A percentile compares a stretch with the other conserved stretches of the same genome.
phyloP scores from a whole-genome alignment of 2,888 invertebrate species.

The Aphidius colemani region DNA sequence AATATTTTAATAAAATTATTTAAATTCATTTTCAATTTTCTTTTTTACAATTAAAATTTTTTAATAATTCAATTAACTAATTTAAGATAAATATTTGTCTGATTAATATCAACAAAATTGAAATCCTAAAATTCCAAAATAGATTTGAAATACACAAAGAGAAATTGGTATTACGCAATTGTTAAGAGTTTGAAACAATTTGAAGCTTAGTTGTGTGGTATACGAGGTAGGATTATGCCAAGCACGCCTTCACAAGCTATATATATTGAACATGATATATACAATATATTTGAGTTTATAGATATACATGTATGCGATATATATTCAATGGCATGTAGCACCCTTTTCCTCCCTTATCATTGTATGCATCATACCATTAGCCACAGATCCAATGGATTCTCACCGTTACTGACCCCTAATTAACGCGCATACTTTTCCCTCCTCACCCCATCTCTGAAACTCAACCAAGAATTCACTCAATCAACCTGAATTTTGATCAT shows the following conservation, averaged over 20 bases:
- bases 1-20: too few relatives aligned
- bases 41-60: background rate
- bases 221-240: conserved; percentile 24
- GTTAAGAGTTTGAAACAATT: conserved; percentile 2
- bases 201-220: conserved; percentile 6
- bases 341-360: background rate
- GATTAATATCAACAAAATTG: too few relatives aligned
- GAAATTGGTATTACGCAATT: background rate
- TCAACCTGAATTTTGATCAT: background rate
- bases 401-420: conserved; percentile 47
- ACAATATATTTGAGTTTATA: conserved; percentile 5
- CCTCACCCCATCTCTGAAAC: conserved; percentile 31
- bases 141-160: too few relatives aligned
- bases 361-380: conserved; percentile 31
- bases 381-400: conserved; percentile 52
- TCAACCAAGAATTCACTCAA: conserved; percentile 8
- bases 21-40: background rate
- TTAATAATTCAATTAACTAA: background rate
- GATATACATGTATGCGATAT: conserved; percentile 26
- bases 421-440: conserved; percentile 50
- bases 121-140: too few relatives aligned
- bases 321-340: conserved; percentile 15
- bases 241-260: conserved; percentile 9
- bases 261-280: too few relatives aligned
- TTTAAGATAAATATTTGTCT: background rate